Evolutionary conservation across 2,797 vertebrate genomes (phyloP), one percentile per base, ranked within the genome.

Genomic region (Argentina silus): DNA sequence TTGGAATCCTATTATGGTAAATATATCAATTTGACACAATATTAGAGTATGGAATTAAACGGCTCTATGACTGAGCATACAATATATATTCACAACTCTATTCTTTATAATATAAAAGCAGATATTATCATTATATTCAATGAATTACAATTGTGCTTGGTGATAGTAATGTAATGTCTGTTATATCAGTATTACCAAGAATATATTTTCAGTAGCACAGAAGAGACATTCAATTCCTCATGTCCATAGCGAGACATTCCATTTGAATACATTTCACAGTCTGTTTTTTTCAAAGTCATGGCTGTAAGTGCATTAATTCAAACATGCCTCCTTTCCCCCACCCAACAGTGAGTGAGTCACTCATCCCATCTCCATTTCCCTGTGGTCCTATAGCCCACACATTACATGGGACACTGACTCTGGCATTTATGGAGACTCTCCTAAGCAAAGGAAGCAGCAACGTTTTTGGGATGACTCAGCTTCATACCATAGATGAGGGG

Each of bases 391-490:
- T 89, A 87, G 84, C 83, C 73, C 82, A 76, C 82, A 79, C 72
- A 88, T 90, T 87, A 83, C 86, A 90, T 82, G 86, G 81, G 77
- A 81, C 77, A 81, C 72, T 87, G 81, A 85, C 72, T 86, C 82
- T 83, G 82, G 81, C 76, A 83, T 84, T 87, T 72, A 86, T 81
- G 85, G 81, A 53, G 78, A 70, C 68, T 63, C 42, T 79, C 64
- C 65, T 79, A 70, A 81, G 77, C 78, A 77, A 71, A 48, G 45
- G 55, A 62, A 50, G 27, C 11, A 23, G 75, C 56, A 63, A 76
- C 83, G 79, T 83, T 84, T 11, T 73, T 69, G 48, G 78, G 65
- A 78, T 82, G 79, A 88, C 63, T 86, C 75, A 86, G 83, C 73
- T 78, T 56, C 61, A 77, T 85, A 76, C 74, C 72, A 65, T 72